A percentile compares a stretch with the other conserved stretches of the same genome.
These are phyloP conservation scores for Heterodera schachtii DNA, from an alignment of 1,140 invertebrate species.

Conservation along the genomic window DNA sequence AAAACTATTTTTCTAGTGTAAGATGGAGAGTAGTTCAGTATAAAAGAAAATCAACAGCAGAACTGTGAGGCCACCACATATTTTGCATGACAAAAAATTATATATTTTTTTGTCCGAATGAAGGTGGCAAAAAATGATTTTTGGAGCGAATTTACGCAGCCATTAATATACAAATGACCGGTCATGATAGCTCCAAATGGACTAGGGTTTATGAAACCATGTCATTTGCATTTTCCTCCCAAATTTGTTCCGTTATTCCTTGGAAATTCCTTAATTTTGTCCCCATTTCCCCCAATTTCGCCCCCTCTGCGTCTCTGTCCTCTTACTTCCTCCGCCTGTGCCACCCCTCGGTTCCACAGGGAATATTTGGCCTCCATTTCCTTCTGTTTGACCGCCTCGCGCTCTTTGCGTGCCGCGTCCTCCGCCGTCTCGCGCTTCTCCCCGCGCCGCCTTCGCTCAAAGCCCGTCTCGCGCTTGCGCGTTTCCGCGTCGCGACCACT, in stretches of 20 bases:
- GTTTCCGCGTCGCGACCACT: constrained; percentile 41
- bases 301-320: not conserved
- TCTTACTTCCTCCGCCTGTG: constrained; percentile 49
- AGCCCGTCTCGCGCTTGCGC: constrained; percentile 42
- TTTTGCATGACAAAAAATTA: constrained; percentile 16
- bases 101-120: not conserved
- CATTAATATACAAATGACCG: not conserved
- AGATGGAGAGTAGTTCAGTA: too few species aligned
- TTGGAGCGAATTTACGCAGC: not conserved
- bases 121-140: constrained; percentile 15
- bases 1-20: too few species aligned
- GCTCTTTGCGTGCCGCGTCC: constrained; percentile 43
- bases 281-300: constrained; percentile 8
- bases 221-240: not conserved
- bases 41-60: too few species aligned
- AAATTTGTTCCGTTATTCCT: not conserved
- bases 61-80: not conserved
- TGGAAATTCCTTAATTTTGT: too few species aligned
- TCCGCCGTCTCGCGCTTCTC: constrained; percentile 36
- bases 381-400: constrained; percentile 52
- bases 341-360: constrained; percentile 47
- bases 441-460: constrained; percentile 24
- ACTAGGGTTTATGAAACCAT: too few species aligned
- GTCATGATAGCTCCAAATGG: not conserved
- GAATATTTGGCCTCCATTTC: constrained; percentile 54